Percentiles rank a stretch among this genome's conserved stretches.
Conservation (phyloP, 2,113 vertebrate species). For the Ciconia boyciana region DNA sequence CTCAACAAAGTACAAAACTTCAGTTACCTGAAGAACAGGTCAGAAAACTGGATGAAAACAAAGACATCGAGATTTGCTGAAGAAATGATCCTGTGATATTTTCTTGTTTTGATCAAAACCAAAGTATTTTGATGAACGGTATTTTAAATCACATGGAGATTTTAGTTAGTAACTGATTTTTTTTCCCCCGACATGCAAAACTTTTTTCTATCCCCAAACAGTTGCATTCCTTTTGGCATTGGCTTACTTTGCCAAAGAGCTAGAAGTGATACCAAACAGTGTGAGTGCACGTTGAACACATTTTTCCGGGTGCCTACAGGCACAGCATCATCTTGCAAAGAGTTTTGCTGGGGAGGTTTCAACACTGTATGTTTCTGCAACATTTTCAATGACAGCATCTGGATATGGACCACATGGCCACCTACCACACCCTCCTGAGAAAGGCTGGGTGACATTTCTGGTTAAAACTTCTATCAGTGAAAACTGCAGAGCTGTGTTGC, state of each 20-base stretch:
- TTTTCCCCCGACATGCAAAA: neutral
- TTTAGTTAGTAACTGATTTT: neutral
- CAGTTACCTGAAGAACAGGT: neutral
- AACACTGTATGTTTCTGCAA: neutral
- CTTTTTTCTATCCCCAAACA: neutral
- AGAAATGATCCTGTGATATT: neutral
- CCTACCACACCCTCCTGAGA: neutral
- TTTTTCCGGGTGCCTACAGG: neutral
- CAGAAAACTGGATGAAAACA: neutral
- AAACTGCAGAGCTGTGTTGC: neutral
- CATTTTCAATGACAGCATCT: neutral
- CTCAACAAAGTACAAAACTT: neutral
- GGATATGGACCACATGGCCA: neutral
- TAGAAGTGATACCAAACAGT: neutral
- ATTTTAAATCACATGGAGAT: neutral
- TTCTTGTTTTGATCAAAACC: neutral
- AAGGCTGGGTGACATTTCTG: neutral
- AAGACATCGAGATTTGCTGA: neutral
- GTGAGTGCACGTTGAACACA: neutral
- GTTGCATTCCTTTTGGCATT: neutral
- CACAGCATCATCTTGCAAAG: neutral
- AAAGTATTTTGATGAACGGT: neutral
- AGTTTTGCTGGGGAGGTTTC: slow-evolving; percentile 7
- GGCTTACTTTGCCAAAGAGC: neutral
- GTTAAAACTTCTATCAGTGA: neutral